Evolutionary conservation across 2,113 vertebrate species (phyloP).

Genomic region (Antigone vipio): DNA sequence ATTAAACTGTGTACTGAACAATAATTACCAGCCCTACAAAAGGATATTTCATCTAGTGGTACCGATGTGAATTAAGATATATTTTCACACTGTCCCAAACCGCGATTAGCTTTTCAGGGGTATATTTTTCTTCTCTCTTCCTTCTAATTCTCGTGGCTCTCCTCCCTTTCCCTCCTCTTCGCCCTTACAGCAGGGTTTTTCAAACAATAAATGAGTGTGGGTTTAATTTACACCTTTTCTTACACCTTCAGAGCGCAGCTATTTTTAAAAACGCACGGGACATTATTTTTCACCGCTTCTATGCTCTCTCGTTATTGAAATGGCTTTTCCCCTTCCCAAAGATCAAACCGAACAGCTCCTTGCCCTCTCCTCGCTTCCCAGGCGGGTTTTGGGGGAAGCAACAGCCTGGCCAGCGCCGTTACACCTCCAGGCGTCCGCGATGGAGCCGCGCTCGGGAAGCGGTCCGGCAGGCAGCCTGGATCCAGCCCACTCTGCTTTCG

Average conservation of each 20-base stretch:
- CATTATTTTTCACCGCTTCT: neutral
- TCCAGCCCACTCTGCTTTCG: neutral
- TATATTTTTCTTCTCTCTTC: neutral
- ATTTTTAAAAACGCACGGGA: neutral
- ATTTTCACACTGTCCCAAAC: neutral
- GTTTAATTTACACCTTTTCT: neutral
- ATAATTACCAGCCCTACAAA: neutral
- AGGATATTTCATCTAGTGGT: neutral
- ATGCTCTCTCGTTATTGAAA: rapidly evolving
- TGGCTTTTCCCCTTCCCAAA: too few species aligned
- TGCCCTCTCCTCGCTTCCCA: rapidly evolving
- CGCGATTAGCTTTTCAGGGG: neutral
- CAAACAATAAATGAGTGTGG: neutral
- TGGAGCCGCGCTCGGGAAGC: neutral
- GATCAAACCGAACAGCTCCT: neutral
- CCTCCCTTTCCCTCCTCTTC: neutral
- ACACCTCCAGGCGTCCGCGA: too few species aligned
- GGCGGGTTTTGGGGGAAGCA: neutral
- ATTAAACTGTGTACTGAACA: neutral
- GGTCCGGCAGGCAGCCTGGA: too few species aligned
- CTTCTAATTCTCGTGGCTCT: neutral
- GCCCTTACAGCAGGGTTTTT: neutral
- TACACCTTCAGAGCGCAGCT: neutral
- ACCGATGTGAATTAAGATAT: neutral
- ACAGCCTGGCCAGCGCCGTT: too few species aligned